Evolutionary conservation across 2,888 invertebrate species (phyloP), one percentile per base, ranked within the genome.

Genomic region (Didymodactylos carnosus): DNA sequence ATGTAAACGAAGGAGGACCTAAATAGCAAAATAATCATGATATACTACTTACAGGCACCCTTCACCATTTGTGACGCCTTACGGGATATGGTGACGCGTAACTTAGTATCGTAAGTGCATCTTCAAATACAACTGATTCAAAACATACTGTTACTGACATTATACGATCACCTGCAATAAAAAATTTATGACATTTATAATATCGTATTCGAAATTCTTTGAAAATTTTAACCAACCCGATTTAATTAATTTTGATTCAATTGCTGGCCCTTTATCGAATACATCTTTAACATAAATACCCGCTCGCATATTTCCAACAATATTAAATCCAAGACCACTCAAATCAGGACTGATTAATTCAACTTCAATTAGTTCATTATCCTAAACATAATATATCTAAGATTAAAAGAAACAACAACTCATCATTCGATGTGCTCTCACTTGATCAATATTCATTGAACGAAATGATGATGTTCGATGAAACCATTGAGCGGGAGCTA

Each of bases 251-350:
- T 62, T 62, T 2, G 4, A 35, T 19, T 62, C 62, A 14, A 19
- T 2, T 13, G 10, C 92, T 0, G 92, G 92, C 1, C 92, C 92
- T 77, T 90, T 88, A 79, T 91, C 88, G 72, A 91, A 86, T 23
- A 93, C 88, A 77, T 92, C 91, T 81, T 91, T 91, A 53, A 93
- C 88, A 81, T 88, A 90, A 75, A 93, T 92, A 0, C 93, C 93
- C 77, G 92, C 91, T 75, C 90, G 86, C 87, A 92, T 91, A 78
- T 91, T 92, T n/a, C 93, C 93, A 75, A 88, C 89, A 77, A 92
- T 90, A 80, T 90, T 89, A 83, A 92, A 89, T 2, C 92, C 92
- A 0, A 92, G 86, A 0, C 92, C 92, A 0, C 62, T n/a, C 19
- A 62, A 62, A 35, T 16, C 35, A 35, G 62, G 62, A 62, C 35